These are phyloP conservation scores for Eupithecia exiguata DNA, from an alignment of 2,888 invertebrate genomes.

Conservation along the genomic window DNA sequence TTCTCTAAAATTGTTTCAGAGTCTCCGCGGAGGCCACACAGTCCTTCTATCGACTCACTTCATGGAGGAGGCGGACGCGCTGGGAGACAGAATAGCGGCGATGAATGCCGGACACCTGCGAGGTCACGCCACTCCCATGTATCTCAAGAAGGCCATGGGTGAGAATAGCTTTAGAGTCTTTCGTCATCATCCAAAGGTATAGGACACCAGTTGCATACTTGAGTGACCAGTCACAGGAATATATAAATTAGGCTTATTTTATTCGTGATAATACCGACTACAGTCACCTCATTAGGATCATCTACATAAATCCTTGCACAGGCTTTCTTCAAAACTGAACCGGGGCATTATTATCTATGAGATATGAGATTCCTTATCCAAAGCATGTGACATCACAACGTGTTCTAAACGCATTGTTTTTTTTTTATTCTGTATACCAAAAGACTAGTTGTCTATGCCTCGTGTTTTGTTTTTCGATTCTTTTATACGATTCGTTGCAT, in stretches of 20 bases:
- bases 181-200: background rate
- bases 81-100: slow-evolving; percentile 95
- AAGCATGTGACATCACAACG: too few species aligned
- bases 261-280: background rate
- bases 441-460: too few species aligned
- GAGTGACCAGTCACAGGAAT: background rate
- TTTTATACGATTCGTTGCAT: too few species aligned
- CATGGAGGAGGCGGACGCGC: slow-evolving; percentile 97
- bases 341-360: too few species aligned
- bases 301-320: too few species aligned
- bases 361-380: too few species aligned
- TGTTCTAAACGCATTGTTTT: too few species aligned
- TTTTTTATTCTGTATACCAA: too few species aligned
- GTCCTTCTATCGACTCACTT: slow-evolving; percentile 96
- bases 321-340: too few species aligned
- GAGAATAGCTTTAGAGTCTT: background rate
- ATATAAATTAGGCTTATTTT: background rate
- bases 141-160: slow-evolving; percentile 87
- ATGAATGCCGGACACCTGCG: slow-evolving; percentile 89
- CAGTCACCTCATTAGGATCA: too few species aligned
- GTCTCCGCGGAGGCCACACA: slow-evolving; percentile 83
- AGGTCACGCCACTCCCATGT: slow-evolving; percentile 92
- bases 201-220: background rate
- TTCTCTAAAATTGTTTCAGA: background rate
- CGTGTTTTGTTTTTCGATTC: too few species aligned